Conservation (phyloP, 1,140 invertebrate genomes). For the Drosophila lacertosa region DNA sequence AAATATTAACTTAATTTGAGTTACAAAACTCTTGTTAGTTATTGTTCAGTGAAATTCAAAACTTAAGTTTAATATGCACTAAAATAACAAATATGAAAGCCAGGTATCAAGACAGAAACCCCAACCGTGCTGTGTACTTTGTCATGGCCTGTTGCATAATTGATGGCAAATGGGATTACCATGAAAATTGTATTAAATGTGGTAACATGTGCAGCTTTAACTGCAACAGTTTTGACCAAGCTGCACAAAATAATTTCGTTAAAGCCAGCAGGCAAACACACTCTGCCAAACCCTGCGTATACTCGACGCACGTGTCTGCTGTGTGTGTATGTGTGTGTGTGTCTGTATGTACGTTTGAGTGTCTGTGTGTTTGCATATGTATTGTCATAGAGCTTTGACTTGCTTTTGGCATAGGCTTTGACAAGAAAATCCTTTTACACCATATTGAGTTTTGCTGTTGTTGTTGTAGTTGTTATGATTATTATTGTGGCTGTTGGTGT, state of each 20-base stretch:
- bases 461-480: conserved; percentile 35
- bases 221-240: conserved; percentile 27
- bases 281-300: conserved; percentile 32
- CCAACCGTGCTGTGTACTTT: neutral
- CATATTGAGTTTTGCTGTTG: conserved; percentile 62
- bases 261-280: conserved; percentile 33
- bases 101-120: too few relatives aligned
- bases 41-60: too few relatives aligned
- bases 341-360: conserved; percentile 17
- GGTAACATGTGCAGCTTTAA: conserved; percentile 22
- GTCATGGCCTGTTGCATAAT: neutral
- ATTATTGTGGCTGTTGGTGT: conserved; percentile 24
- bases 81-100: neutral
- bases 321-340: conserved; percentile 4
- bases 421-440: conserved; percentile 77
- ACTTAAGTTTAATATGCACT: neutral
- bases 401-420: conserved; percentile 55
- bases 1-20: too few relatives aligned
- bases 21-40: too few relatives aligned
- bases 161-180: neutral
- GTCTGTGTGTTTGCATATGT: neutral
- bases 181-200: conserved; percentile 29
- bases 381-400: conserved; percentile 50
- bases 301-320: conserved; percentile 21
- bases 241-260: conserved; percentile 45